Base-by-base conservation (phyloP, 1,140 invertebrate genomes). In the Drosophila mojavensis region DNA sequence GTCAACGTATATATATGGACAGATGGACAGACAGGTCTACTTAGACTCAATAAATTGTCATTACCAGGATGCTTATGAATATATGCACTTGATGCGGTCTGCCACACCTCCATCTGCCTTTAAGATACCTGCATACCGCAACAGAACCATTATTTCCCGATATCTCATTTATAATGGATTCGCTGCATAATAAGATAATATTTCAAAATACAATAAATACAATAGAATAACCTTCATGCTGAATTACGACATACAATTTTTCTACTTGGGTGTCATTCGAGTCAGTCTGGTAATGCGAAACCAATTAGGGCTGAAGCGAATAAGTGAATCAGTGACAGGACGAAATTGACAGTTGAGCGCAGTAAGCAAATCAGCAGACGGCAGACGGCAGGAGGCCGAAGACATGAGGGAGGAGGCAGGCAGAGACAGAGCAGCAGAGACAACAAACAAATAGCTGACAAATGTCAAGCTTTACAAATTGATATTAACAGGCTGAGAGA, bases 291-390 rank as follows among this genome's bases (percentile, higher is more conserved):
- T 88, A 89, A 89, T 89, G 83, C 66, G 80, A 88, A 81, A 71
- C 84, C 84, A 89, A 88, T 88, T 88, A 88, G 83, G 82, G 89
- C 80, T 84, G 84, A 71, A 70, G 67, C 70, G 80, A 88, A 88
- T 75, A 88, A 88, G 69, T 67, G 75, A 41, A 88, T 75, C 88
- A 88, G 69, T 67, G 75, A 41, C 59, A 72, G 69, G 51, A 82
- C 53, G 77, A 86, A 86, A 88, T 88, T 86, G 79, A 86, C 83
- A 88, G 82, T 10, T 54, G 59, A 55, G 48, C 50, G 45, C 43
- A 45, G 43, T 55, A 56, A 62, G 39, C 65, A 70, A 71, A 53
- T 58, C 67, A 48, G 54, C 47, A 36, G 48, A 55, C 59, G 30
- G 50, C 47, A 39, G 48, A 0, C 0, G 30, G 30, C 30, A 33